Evolutionary conservation across 2,888 invertebrate genomes (phyloP).

Genomic region (Xestia c-nigrum): DNA sequence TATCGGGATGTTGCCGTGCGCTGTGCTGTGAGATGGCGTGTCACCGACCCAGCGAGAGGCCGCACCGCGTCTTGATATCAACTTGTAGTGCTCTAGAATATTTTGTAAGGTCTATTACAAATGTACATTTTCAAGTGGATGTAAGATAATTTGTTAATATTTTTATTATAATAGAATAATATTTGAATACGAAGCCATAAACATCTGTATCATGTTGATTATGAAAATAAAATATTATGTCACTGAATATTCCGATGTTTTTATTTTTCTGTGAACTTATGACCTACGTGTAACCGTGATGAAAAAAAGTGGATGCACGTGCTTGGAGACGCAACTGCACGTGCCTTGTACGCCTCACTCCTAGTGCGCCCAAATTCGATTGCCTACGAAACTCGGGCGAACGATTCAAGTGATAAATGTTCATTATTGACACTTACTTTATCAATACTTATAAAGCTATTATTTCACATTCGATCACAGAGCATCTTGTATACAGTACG

Average conservation of each 20-base stretch:
- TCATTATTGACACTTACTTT: too few relatives aligned
- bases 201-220: slow-evolving; percentile 90
- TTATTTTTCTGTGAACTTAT: not conserved
- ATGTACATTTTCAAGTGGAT: slow-evolving; percentile 90
- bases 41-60: not conserved
- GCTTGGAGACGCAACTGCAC: too few relatives aligned
- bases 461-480: too few relatives aligned
- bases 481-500: too few relatives aligned
- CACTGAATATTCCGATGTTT: slow-evolving; percentile 64
- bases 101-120: slow-evolving; percentile 88
- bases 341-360: too few relatives aligned
- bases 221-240: slow-evolving; percentile 88
- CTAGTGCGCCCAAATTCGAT: too few relatives aligned
- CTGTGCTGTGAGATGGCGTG: not conserved
- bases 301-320: too few relatives aligned
- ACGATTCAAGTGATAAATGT: too few relatives aligned
- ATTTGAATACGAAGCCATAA: slow-evolving; percentile 90
- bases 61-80: slow-evolving; percentile 67
- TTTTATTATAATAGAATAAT: slow-evolving; percentile 89
- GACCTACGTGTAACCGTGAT: too few relatives aligned
- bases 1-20: slow-evolving; percentile 63
- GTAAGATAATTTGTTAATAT: slow-evolving; percentile 91
- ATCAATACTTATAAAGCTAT: too few relatives aligned
- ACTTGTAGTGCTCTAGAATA: slow-evolving; percentile 82
- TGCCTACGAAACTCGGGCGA: too few relatives aligned